Evolutionary conservation across 37 sponge, comb jelly and placozoan genomes (phyloP).

Genomic region (Oscarella lobularis): DNA sequence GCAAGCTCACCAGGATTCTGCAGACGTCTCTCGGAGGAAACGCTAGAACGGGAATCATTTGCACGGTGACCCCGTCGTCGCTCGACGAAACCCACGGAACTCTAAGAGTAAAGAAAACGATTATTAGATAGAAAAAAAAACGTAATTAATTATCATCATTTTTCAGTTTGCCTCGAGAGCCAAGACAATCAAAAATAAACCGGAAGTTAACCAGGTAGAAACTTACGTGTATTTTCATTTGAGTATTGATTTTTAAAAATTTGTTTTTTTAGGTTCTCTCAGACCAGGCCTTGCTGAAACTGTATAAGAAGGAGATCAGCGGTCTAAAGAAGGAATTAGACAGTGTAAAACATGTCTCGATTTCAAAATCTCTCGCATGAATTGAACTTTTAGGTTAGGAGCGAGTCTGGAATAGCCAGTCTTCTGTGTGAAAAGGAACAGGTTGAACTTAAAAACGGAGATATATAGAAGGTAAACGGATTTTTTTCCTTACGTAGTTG

Average conservation of each 20-base stretch:
- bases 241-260: background rate
- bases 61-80: slow-evolving; percentile 65
- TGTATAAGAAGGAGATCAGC: background rate
- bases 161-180: slow-evolving; percentile 88
- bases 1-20: slow-evolving; percentile 84
- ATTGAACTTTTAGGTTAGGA: background rate
- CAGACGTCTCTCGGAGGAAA: slow-evolving; percentile 92
- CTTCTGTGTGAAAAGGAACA: background rate
- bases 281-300: background rate
- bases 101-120: slow-evolving; percentile 40
- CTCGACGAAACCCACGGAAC: slow-evolving; percentile 76
- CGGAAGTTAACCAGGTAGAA: slow-evolving; percentile 76
- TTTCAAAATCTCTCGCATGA: background rate
- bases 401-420: background rate
- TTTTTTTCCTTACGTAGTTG: background rate
- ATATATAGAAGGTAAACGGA: background rate
- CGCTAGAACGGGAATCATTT: slow-evolving; percentile 81
- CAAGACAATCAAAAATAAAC: slow-evolving; percentile 74
- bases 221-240: background rate
- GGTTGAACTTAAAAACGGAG: background rate
- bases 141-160: slow-evolving; percentile 1
- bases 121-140: background rate
- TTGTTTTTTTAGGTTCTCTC: background rate
- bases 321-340: background rate
- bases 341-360: background rate